These are phyloP conservation scores for Macrosiphum euphorbiae DNA, from an alignment of 2,888 invertebrate genomes.

Conservation along the genomic window DNA sequence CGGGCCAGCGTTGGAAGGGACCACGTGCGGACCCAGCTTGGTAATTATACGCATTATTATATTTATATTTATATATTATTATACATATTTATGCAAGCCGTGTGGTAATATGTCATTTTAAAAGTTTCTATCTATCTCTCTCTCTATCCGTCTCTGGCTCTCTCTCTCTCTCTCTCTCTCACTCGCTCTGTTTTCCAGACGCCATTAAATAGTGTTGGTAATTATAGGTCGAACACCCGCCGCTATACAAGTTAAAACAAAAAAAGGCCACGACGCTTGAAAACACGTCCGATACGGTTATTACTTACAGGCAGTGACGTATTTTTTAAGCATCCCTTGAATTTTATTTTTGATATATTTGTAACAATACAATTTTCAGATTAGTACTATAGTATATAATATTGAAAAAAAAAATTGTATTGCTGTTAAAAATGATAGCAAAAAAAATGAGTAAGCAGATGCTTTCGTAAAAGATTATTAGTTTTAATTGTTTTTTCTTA, in stretches of 20 bases:
- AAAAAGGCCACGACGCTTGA: not conserved
- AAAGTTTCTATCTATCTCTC: not conserved
- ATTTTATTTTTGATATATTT: not conserved
- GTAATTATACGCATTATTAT: slow-evolving; percentile 70
- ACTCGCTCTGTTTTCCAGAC: not conserved
- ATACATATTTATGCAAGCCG: not conserved
- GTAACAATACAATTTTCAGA: not conserved
- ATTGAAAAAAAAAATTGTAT: too few species aligned
- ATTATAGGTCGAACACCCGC: not conserved
- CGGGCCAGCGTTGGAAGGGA: slow-evolving; percentile 87
- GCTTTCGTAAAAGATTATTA: too few species aligned
- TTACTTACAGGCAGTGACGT: not conserved
- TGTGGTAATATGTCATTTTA: not conserved
- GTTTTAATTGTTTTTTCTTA: too few species aligned
- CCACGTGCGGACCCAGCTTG: slow-evolving; percentile 77
- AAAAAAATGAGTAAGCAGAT: too few species aligned
- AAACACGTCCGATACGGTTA: not conserved
- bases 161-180: not conserved
- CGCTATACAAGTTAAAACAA: not conserved
- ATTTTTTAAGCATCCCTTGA: not conserved
- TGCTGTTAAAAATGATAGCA: too few species aligned
- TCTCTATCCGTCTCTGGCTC: not conserved
- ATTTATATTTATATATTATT: not conserved
- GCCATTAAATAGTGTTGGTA: not conserved
- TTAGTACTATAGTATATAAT: too few species aligned